Evolutionary conservation across 2,113 vertebrate genomes (phyloP), one percentile per base, ranked within the genome.

Genomic region (Athene noctua): DNA sequence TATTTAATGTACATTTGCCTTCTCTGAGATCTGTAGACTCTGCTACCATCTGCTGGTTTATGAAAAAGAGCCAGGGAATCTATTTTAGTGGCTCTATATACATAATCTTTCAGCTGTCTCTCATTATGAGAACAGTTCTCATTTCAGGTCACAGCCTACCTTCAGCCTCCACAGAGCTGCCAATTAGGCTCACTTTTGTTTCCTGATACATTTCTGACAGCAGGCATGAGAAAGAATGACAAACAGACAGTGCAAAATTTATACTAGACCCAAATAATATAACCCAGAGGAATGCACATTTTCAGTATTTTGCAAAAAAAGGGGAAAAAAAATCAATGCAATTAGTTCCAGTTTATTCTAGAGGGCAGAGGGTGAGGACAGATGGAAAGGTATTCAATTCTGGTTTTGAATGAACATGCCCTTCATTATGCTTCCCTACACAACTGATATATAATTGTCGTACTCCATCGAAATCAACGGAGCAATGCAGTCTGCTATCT

Each of bases 21-120:
- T 38, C 70, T 86, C 82, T 44, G 83, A 90, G 78, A 94, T 79
- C 38, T 77, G 88, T 18, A 86, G 95, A 68, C 97, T 98, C 97
- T 97, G 96, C 98, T 98, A 97, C 96, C 98, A 96, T 96, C 98
- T 98, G 97, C 98, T 95, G 98, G 97, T 66, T 94, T 38, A 12
- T 36, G n/a, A 90, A 96, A 79, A 93, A 91, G 71, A 66, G 94
- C 86, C 92, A 70, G 46, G 46, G 52, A 93, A 88, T 91, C 95
- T 97, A 86, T 96, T 92, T 93, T 89, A 95, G 91, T 95, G 92
- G 61, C 36, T 89, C 73, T 74, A 67, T 74, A n/a, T 88, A 42
- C 90, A 55, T 44, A 73, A 94, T 81, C 87, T 84, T 96, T 95
- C 83, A 86, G 74, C 96, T 92, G 96, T 62, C 30, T 90, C 93